A percentile compares a stretch with the other conserved stretches of the same genome.
Evolutionary conservation across 2,113 vertebrate genomes (phyloP).

Genomic region (Tachycineta bicolor): DNA sequence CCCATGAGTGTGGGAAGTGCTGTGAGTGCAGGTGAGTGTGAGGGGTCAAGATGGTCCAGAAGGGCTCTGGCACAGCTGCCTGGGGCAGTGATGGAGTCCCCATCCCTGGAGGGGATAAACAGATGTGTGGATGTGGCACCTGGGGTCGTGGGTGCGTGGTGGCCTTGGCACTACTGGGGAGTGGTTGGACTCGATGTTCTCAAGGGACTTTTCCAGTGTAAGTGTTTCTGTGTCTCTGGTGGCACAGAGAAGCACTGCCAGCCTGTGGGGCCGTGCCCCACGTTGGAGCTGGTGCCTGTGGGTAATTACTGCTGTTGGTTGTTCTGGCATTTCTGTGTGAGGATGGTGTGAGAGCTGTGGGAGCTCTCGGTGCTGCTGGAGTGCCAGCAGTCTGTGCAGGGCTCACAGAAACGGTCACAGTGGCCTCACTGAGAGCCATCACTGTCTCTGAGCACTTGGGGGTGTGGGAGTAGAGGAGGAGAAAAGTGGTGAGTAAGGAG

Average conservation of each 20-base stretch:
- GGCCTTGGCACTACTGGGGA: background rate
- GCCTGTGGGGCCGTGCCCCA: fast-evolving
- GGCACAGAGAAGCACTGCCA: background rate
- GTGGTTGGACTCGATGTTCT: background rate
- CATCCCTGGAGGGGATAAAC: background rate
- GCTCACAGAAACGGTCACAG: background rate
- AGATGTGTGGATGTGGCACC: background rate
- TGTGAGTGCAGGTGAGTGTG: background rate
- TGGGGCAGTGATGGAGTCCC: background rate
- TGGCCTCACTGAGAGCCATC: background rate
- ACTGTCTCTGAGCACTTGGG: background rate
- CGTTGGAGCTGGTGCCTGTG: background rate
- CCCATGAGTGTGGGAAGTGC: fast-evolving
- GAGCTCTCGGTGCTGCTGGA: background rate
- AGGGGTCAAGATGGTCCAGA: background rate
- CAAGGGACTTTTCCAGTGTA: background rate
- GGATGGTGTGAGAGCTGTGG: background rate
- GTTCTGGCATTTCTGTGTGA: background rate
- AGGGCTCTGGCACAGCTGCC: background rate
- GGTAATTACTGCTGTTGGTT: fast-evolving
- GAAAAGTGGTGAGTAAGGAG: background rate
- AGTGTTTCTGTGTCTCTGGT: background rate
- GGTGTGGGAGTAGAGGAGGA: background rate
- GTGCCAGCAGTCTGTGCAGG: background rate
- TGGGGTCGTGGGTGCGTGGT: background rate